Percentiles rank a stretch among this genome's conserved stretches.
phyloP scores from a whole-genome alignment of 2,888 invertebrate genomes.

The Hyles lineata region DNA sequence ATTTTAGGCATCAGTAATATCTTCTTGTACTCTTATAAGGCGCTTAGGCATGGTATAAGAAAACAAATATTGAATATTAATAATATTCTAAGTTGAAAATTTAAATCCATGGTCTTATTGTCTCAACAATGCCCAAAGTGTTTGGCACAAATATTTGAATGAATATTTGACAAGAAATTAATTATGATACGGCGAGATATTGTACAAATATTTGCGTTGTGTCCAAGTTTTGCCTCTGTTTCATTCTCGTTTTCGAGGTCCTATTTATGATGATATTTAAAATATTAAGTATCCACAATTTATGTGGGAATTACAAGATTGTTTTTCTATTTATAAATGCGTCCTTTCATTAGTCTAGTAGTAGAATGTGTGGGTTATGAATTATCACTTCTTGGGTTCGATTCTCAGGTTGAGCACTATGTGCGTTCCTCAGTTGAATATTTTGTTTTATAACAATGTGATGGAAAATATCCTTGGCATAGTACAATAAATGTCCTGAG shows the following conservation, averaged over 20 bases:
- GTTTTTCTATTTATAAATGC: neutral
- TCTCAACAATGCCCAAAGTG: neutral
- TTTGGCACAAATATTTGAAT: constrained; percentile 3
- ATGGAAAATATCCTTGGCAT: no score
- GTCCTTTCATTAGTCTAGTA: neutral
- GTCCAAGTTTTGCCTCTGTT: constrained; percentile 21
- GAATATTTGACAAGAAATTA: constrained; percentile 29
- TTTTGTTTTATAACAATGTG: no score
- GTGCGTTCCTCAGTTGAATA: no score
- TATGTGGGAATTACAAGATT: neutral
- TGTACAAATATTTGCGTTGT: constrained; percentile 25
- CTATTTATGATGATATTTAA: constrained; percentile 1
- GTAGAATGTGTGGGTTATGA: no score
- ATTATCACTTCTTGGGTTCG: no score
- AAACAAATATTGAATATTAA: neutral
- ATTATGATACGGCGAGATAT: constrained; percentile 27
- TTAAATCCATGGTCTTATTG: neutral
- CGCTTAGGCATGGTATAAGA: neutral
- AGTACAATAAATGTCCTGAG: no score
- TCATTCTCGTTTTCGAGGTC: constrained; percentile 21
- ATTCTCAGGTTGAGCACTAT: no score
- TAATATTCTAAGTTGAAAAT: neutral
- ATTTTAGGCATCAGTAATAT: no score
- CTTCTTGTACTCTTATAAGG: neutral
- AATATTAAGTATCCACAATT: neutral